These are phyloP conservation scores for Oryzias curvinotus DNA, from an alignment of 2,113 vertebrate genomes.

Conservation along the genomic window DNA sequence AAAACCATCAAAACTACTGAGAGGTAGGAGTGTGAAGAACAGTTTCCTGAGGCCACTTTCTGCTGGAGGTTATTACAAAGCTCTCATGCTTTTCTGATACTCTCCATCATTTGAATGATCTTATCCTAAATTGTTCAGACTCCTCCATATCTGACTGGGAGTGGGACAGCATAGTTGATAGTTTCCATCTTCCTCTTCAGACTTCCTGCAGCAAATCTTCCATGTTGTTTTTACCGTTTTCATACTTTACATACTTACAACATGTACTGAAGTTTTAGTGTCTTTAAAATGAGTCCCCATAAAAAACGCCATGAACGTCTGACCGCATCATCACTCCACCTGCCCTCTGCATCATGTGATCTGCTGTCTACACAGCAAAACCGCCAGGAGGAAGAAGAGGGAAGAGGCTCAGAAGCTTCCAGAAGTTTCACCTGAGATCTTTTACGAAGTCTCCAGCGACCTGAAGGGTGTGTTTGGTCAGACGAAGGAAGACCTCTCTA, in stretches of 20 bases:
- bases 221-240: too few species aligned
- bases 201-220: too few species aligned
- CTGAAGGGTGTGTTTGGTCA: slow-evolving; percentile 84
- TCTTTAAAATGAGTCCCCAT: neutral
- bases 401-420: slow-evolving; percentile 84
- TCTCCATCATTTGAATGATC: too few species aligned
- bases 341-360: neutral
- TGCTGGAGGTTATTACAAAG: neutral
- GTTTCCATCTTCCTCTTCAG: too few species aligned
- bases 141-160: too few species aligned
- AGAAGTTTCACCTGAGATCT: slow-evolving; percentile 87
- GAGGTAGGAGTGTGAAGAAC: slow-evolving; percentile 73
- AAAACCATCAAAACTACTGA: slow-evolving; percentile 77
- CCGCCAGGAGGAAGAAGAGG: slow-evolving; percentile 80
- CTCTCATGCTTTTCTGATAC: neutral
- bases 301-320: neutral
- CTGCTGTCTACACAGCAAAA: slow-evolving; percentile 74
- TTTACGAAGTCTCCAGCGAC: slow-evolving; percentile 80
- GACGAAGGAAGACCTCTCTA: slow-evolving; percentile 31
- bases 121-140: too few species aligned
- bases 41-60: too few species aligned
- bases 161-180: too few species aligned
- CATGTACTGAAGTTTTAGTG: too few species aligned
- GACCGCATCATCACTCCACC: neutral
- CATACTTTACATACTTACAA: too few species aligned